Evolutionary conservation across 2,888 invertebrate species (phyloP).

Genomic region (Trypoxylon attenuatum): DNA sequence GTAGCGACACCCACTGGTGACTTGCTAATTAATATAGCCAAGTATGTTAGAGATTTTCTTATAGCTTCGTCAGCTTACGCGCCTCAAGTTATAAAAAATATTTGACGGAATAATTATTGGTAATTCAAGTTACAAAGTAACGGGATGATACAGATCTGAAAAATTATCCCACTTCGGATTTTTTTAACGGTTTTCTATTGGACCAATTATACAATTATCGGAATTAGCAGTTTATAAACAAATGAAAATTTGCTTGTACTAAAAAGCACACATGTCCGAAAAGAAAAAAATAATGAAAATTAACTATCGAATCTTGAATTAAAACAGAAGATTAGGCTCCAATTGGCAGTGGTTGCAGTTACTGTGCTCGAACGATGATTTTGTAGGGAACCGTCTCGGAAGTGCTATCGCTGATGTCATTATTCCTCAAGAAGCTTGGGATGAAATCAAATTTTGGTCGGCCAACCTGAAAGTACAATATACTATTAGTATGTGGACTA

Average conservation of each 20-base stretch:
- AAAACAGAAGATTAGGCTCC: constrained; percentile 40
- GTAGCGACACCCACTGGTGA: constrained; percentile 58
- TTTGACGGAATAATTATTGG: not conserved
- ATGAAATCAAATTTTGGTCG: constrained; percentile 37
- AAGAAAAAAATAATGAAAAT: no score
- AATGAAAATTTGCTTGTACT: not conserved
- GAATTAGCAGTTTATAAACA: not conserved
- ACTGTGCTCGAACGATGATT: constrained; percentile 46
- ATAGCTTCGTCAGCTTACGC: not conserved
- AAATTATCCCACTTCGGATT: no score
- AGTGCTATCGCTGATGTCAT: not conserved
- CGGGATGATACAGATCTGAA: no score
- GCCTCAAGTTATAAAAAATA: not conserved
- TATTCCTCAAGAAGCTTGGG: constrained; percentile 53
- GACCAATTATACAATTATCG: no score
- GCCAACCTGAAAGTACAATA: constrained; percentile 53
- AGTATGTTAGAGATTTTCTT: constrained; percentile 29
- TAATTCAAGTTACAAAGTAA: no score
- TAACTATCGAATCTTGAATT: no score
- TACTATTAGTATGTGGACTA: constrained; percentile 42
- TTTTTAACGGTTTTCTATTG: no score
- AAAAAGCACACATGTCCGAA: no score
- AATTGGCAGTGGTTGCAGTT: constrained; percentile 58
- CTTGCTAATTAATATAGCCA: constrained; percentile 52
- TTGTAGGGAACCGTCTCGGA: constrained; percentile 14